Percentiles rank a stretch among this genome's conserved stretches.
phyloP scores from a whole-genome alignment of 2,113 vertebrate species.

The Laticauda colubrina region DNA sequence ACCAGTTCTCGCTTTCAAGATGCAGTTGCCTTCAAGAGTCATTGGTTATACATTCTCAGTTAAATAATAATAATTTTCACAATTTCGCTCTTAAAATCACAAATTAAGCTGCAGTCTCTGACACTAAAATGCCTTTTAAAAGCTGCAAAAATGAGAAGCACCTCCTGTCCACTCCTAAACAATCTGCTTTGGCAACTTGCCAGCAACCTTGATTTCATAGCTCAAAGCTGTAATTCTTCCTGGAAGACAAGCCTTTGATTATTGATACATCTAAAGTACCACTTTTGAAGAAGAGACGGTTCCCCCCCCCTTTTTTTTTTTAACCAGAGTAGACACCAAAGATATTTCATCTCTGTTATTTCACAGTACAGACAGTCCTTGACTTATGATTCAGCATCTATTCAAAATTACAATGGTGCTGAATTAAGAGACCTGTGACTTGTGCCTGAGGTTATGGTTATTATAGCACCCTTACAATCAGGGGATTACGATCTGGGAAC shows the following conservation, averaged over 20 bases:
- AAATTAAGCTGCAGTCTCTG: slow-evolving; percentile 59
- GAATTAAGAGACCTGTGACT: background rate
- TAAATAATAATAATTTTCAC: slow-evolving; percentile 60
- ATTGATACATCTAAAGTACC: slow-evolving; percentile 28
- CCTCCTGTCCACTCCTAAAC: slow-evolving; percentile 39
- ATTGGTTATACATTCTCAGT: slow-evolving; percentile 47
- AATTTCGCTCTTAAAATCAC: slow-evolving; percentile 50
- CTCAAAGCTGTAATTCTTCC: slow-evolving; percentile 58
- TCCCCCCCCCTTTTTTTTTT: slow-evolving; percentile 32
- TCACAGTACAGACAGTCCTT: background rate
- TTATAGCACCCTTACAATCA: background rate
- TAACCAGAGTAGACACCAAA: slow-evolving; percentile 18
- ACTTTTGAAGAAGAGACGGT: slow-evolving; percentile 29
- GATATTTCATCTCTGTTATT: slow-evolving; percentile 43
- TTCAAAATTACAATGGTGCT: background rate
- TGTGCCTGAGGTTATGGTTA: background rate
- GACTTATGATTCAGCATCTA: background rate
- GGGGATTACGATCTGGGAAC: background rate
- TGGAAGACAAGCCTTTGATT: slow-evolving; percentile 33
- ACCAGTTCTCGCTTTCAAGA: slow-evolving; percentile 37
- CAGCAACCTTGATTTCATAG: slow-evolving; percentile 54
- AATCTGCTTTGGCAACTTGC: slow-evolving; percentile 55
- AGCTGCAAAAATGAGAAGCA: slow-evolving; percentile 51
- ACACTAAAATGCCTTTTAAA: slow-evolving; percentile 55
- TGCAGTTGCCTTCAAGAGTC: slow-evolving; percentile 39